phyloP scores from a whole-genome alignment of 2,113 vertebrate species.

The Carassius carassius region DNA sequence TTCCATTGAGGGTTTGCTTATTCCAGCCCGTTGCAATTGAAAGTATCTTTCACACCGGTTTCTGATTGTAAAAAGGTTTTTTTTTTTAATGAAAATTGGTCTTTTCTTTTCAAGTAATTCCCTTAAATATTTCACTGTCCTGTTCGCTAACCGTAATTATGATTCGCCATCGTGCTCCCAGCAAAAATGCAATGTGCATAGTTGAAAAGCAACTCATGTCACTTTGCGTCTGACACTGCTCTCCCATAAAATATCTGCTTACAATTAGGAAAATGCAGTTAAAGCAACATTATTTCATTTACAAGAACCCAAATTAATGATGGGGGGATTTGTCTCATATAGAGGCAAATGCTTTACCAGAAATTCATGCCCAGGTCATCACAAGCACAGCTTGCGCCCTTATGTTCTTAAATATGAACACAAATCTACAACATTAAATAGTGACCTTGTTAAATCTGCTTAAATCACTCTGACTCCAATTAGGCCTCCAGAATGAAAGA shows the following conservation, averaged over 20 bases:
- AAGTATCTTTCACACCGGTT: not conserved
- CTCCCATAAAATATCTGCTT: conserved; percentile 51
- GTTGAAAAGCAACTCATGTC: conserved; percentile 48
- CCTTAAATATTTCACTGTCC: conserved; percentile 21
- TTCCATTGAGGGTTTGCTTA: not conserved
- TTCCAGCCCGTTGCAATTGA: not conserved
- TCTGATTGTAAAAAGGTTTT: not conserved
- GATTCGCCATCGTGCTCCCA: not conserved
- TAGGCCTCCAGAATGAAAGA: conserved; percentile 52
- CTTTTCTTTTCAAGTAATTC: not conserved
- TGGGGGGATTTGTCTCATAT: conserved; percentile 34
- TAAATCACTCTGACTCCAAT: conserved; percentile 56
- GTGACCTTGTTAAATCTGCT: conserved; percentile 48
- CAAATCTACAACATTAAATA: conserved; percentile 34
- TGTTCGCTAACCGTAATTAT: conserved; percentile 31
- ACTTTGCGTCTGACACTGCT: conserved; percentile 32
- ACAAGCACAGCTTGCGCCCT: conserved; percentile 26
- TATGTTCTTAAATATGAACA: not conserved
- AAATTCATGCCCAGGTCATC: conserved; percentile 34
- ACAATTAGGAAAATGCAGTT: conserved; percentile 50
- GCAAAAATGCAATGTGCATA: conserved; percentile 42
- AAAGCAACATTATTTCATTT: conserved; percentile 42
- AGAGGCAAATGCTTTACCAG: conserved; percentile 47
- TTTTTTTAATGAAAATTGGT: not conserved
- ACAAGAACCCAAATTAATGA: conserved; percentile 54